phyloP scores from a whole-genome alignment of 2,113 vertebrate species.

The cattle (Bos taurus) region ARS-UCD2.0 NC_037357.1:24670001-24670500 shows the following conservation, averaged over 20 bases:
- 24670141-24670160: not conserved
- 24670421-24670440: not conserved
- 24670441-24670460: not conserved
- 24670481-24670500: slow-evolving; percentile 33
- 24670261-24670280: not conserved
- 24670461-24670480: not conserved
- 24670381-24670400: not conserved
- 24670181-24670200: not conserved
- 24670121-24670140: not conserved
- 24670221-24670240: not conserved
- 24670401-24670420: not conserved
- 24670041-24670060: not conserved
- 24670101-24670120: not conserved
- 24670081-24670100: not conserved
- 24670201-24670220: not conserved
- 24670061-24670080: not conserved
- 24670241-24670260: not conserved
- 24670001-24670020: not conserved
- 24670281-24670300: not conserved
- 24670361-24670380: not conserved
- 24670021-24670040: not conserved
- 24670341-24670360: not conserved
- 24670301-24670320: not conserved
- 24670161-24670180: not conserved
- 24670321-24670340: not conserved